Base-by-base conservation (phyloP, 2,113 vertebrate species). In the Caranx melampygus region DNA sequence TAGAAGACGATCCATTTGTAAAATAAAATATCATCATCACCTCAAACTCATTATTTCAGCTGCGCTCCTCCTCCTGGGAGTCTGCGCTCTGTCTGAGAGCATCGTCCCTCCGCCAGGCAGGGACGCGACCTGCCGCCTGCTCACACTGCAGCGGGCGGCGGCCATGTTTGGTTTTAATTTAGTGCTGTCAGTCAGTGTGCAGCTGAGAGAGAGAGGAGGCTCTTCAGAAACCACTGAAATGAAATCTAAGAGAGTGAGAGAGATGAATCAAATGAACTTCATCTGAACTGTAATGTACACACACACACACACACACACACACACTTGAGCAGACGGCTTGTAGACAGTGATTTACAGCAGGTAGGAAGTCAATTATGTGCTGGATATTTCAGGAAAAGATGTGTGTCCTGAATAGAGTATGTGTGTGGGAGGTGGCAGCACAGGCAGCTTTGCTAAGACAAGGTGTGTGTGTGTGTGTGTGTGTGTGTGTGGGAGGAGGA, bases 281-380 rank as follows among this genome's bases (percentile, higher is more conserved):
- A 67, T 71, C 5, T 86, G 74, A 90, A 86, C 85, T 57, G 58
- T 33, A 58, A 69, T 26, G 58, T 13, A 34, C 51, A 40, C 37
- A n/a, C 69, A 44, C 59, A 71, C 21, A 57, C 73, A 70, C 59
- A 51, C 59, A 60, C 78, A 51, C 65, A 65, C 58, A 64, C 71
- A 73, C 81, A 70, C 71, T 5, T 14, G 0, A 37, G 64, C 61
- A 78, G 55, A 63, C 71, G 52, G 72, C 45, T 60, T 55, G 75
- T 84, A 78, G 79, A 87, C 70, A 78, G 52, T 76, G 84, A 87
- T 78, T 78, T 80, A 75, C 71, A 83, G 73, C 84, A 84, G 79
- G 75, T 87, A 83, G 85, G 83, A 86, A 91, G 73, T 89, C 61
- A 82, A 80, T 85, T 76, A 84, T 78, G 71, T 78, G 68, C 82